These are phyloP conservation scores for Notoglanidium macrostoma DNA, from an alignment of 2,797 vertebrate species.

Conservation along the genomic window DNA sequence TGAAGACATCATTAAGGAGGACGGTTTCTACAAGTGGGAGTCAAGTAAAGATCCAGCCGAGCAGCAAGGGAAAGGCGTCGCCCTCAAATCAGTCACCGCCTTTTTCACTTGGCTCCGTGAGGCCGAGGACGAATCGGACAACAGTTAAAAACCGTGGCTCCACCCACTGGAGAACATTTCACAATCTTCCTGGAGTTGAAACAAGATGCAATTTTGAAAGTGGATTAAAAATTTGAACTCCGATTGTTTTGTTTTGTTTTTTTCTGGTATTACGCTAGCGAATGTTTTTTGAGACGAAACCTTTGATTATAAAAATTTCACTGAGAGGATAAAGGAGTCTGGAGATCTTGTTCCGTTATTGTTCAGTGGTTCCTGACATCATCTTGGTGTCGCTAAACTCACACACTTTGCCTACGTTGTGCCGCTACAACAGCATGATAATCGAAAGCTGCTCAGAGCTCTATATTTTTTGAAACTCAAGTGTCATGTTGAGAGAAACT, in stretches of 20 bases:
- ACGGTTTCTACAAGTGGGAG: conserved; percentile 97
- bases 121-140: conserved; percentile 92
- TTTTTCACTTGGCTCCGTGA: conserved; percentile 98
- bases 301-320: conserved; percentile 49
- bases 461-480: conserved; percentile 38
- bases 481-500: conserved; percentile 20
- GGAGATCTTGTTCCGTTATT: conserved; percentile 50
- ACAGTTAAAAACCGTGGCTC: conserved; percentile 80
- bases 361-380: neutral
- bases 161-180: conserved; percentile 20
- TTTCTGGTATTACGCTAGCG: conserved; percentile 18
- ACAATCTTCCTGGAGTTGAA: conserved; percentile 5
- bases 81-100: conserved; percentile 94
- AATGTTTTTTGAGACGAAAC: conserved; percentile 69
- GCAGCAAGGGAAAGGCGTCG: conserved; percentile 94
- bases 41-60: conserved; percentile 91
- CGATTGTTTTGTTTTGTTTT: conserved; percentile 64
- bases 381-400: neutral
- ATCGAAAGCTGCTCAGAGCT: conserved; percentile 53
- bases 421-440: neutral
- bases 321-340: conserved; percentile 49
- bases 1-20: conserved; percentile 95
- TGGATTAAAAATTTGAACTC: conserved; percentile 63
- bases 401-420: neutral
- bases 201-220: conserved; percentile 34